Evolutionary conservation across 2,797 vertebrate genomes (phyloP), one percentile per base, ranked within the genome.

Genomic region (Brachymystax lenok): DNA sequence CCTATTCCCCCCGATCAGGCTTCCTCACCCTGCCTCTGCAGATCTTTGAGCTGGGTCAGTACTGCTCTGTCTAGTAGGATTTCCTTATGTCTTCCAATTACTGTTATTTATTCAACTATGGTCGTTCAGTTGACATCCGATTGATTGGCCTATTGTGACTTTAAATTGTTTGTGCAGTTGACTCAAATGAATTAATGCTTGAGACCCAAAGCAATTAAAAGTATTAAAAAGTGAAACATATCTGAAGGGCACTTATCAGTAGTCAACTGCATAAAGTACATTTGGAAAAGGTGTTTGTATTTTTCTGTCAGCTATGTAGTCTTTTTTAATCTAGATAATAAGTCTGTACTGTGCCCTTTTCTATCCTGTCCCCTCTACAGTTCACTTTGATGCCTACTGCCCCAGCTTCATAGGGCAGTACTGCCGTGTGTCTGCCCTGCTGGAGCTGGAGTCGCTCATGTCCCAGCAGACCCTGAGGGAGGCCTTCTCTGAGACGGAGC

Each of bases 391-490:
- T 71, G 93, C 95, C 0, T 98, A 97, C 0, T 93, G 94, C 80
- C 94, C 93, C 21, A 91, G 93, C 76, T 97, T 98, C 88, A 96
- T 98, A 12, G 92, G 87, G 0, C 96, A 95, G 90, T 98, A 96
- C 90, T 98, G 97, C 89, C 93, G 95, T 52, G 94, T 95, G 56
- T 98, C 97, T 0, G 96, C 96, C 0, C 81, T 96, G 80, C 87
- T 98, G 92, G 97, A 96, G 85, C 90, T 98, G 87, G 96, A 98
- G 91, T 96, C 95, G 0, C 95, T 98, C 13, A 94, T 97, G 82
- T 96, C 96, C 50, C 97, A 98, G 92, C 97, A 98, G 92, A 95
- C 94, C 63, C 90, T 98, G 75, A 88, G 97, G 40, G 96, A 98
- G 81, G 96, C 97, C 5, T 97, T 98, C 88, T 97, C 97, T 0